These are phyloP conservation scores for Pseudomyrmex flavicornis DNA, from an alignment of 1,140 invertebrate genomes.

Conservation along the genomic window DNA sequence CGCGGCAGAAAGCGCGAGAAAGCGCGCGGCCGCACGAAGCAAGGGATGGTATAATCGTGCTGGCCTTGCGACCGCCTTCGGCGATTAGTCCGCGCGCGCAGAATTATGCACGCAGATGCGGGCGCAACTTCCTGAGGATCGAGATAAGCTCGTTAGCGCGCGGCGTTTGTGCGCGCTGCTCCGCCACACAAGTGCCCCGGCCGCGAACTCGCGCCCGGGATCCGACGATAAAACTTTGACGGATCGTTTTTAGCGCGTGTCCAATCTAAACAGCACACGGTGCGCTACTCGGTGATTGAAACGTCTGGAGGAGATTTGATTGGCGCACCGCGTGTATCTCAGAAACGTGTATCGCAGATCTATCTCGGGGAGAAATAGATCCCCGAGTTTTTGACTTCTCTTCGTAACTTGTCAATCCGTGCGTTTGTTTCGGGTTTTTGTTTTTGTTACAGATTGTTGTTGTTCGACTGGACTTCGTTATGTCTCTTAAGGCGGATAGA, in stretches of 20 bases:
- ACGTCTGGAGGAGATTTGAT: neutral
- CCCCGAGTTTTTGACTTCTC: too few species aligned
- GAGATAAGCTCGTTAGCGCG: conserved; percentile 46
- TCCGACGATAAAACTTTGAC: conserved; percentile 21
- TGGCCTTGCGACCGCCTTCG: conserved; percentile 46
- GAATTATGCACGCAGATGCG: conserved; percentile 24
- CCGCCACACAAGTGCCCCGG: neutral
- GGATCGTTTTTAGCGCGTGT: conserved; percentile 43
- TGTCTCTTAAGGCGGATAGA: too few species aligned
- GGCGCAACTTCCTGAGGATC: conserved; percentile 33
- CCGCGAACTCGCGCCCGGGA: neutral
- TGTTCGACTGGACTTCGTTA: too few species aligned
- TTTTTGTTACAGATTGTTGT: too few species aligned
- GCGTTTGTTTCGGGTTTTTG: too few species aligned
- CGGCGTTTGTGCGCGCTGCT: neutral
- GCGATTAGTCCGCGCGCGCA: conserved; percentile 45
- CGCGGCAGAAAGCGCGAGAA: neutral
- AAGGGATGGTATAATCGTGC: conserved; percentile 22
- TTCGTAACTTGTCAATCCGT: too few species aligned
- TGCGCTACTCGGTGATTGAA: neutral
- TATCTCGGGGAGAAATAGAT: too few species aligned
- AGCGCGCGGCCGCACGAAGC: conserved; percentile 8
- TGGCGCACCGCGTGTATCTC: neutral
- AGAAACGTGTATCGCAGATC: neutral
- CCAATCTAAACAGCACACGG: conserved; percentile 18